A percentile compares a stretch with the other conserved stretches of the same genome.
Evolutionary conservation across 2,113 vertebrate species (phyloP).

Genomic region (Electrona antarctica): DNA sequence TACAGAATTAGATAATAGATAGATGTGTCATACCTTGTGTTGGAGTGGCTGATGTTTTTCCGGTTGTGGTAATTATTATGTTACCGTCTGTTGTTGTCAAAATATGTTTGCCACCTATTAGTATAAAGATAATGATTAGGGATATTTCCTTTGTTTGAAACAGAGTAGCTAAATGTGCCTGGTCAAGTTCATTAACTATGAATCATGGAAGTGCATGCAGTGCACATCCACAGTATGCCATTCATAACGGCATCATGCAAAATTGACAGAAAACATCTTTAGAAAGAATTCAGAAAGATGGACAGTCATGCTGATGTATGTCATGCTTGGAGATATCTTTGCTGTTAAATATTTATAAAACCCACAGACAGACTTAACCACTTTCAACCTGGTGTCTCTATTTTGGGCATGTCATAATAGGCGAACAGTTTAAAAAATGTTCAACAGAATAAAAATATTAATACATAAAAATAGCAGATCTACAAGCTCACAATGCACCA

Average conservation of each 20-base stretch:
- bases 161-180: background rate
- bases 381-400: no score
- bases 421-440: no score
- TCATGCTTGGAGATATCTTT: no score
- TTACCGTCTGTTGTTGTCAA: background rate
- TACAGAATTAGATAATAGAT: background rate
- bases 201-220: conserved; percentile 5
- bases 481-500: no score
- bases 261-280: no score
- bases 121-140: conserved; percentile 22
- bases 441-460: no score
- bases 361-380: no score
- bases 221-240: conserved; percentile 2
- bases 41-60: conserved; percentile 4
- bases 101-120: conserved; percentile 32
- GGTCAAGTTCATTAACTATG: background rate
- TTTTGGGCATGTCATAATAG: no score
- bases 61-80: background rate
- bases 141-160: background rate
- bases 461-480: no score
- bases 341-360: no score
- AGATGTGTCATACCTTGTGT: conserved; percentile 36
- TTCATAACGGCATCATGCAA: background rate
- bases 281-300: no score
- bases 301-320: no score